Base-by-base conservation (phyloP, 2,113 vertebrate genomes). In the Oenanthe oenanthe region DNA sequence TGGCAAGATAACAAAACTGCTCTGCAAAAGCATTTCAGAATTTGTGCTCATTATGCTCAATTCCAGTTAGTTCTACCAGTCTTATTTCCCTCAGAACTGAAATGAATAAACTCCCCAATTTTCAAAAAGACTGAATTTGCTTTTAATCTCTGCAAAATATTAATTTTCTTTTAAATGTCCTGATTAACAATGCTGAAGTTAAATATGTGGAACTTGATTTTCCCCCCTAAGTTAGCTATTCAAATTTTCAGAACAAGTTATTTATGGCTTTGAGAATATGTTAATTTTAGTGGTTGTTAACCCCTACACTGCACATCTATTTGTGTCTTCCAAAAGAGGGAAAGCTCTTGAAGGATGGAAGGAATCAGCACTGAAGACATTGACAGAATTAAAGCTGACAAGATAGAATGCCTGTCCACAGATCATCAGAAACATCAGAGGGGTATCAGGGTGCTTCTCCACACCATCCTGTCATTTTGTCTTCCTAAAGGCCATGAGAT, bases 21-120 rank as follows among this genome's bases (percentile, higher is more conserved):
- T 95, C 95, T 95, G 88, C 81, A 92, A 70, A 47, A 56, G 82
- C 72, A 85, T 86, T 94, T 81, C 25, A 72, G 93, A 82, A 92
- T 85, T 89, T 58, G 36, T 3, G 19, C 80, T 93, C 74, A 82
- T 96, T 92, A 88, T 80, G 89, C 38, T 74, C 15, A 78, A 63
- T 91, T 93, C 60, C 81, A 95, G 86, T 47, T 75, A 45, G 42
- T n/a, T 79, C 45, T 87, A 88, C 50, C 74, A 95, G 17, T 88
- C 89, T 90, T 79, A 88, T 56, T 94, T 96, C 76, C 54, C 62
- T 43, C 51, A 88, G 61, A 58, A 63, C 4, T 73, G 31, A 92
- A 93, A 95, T 36, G 54, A 96, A 88, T 58, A 74, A 65, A 42
- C 4, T 26, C 3, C 9, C 10, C 26, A 67, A 72, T 95, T 95